Conservation (phyloP, 2,888 invertebrate species). For the Gortyna flavago region DNA sequence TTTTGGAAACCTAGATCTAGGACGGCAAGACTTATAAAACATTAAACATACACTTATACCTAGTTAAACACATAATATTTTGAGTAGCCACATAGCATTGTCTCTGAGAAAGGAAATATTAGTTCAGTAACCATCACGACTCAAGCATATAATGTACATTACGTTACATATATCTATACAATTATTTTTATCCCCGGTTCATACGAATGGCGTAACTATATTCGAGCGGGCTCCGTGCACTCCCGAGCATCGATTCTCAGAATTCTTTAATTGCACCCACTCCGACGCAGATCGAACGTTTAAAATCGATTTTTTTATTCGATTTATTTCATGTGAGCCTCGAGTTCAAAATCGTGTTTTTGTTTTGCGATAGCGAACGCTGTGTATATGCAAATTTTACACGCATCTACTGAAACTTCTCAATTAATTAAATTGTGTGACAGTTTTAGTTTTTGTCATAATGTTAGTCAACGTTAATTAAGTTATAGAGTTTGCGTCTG, state of each 20-base stretch:
- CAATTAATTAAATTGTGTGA: conserved; percentile 83
- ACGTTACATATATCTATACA: conserved; percentile 51
- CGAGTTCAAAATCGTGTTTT: conserved; percentile 85
- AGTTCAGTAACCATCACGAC: conserved; percentile 28
- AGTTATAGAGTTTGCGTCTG: conserved; percentile 39
- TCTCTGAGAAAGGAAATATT: background rate
- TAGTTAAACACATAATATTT: background rate
- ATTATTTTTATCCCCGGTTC: conserved; percentile 70
- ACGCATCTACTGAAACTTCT: conserved; percentile 88
- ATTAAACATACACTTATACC: background rate
- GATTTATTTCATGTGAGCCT: conserved; percentile 86
- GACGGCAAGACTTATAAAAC: background rate
- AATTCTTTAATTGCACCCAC: conserved; percentile 90
- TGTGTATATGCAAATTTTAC: conserved; percentile 90
- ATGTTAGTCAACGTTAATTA: conserved; percentile 58
- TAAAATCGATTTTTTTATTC: conserved; percentile 89
- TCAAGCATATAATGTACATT: conserved; percentile 40
- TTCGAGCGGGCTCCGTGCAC: conserved; percentile 80
- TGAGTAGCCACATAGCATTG: background rate
- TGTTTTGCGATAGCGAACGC: conserved; percentile 84
- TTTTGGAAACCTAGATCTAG: background rate
- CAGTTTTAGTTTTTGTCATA: conserved; percentile 63
- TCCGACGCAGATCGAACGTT: conserved; percentile 87
- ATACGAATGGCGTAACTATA: conserved; percentile 74
- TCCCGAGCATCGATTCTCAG: conserved; percentile 82